Conservation (phyloP, 2,797 vertebrate genomes). For the Notoglanidium macrostoma region DNA sequence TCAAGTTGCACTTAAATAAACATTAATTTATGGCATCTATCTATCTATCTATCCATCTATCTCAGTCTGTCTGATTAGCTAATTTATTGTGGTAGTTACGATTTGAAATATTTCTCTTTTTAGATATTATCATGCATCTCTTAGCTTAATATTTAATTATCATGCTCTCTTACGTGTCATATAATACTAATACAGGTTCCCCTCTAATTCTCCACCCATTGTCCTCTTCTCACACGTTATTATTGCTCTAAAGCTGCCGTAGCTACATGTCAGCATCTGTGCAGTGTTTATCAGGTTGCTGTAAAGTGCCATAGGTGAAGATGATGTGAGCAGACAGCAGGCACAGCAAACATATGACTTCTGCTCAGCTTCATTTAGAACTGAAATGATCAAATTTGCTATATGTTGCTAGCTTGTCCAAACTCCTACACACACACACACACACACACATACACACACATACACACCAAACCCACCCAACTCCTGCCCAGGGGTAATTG, state of each 20-base stretch:
- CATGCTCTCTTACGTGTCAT: background rate
- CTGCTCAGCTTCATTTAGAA: constrained; percentile 28
- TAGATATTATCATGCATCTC: background rate
- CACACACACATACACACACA: background rate
- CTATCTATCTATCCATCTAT: background rate
- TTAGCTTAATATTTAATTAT: background rate
- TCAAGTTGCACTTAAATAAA: constrained; percentile 1
- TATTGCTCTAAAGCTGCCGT: background rate
- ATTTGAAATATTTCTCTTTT: background rate
- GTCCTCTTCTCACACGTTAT: background rate
- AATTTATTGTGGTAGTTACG: background rate
- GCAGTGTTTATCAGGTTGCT: background rate
- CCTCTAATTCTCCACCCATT: background rate
- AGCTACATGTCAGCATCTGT: background rate
- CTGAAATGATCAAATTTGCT: constrained; percentile 13
- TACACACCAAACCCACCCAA: constrained; percentile 7
- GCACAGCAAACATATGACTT: background rate
- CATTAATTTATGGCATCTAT: background rate
- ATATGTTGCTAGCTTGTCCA: background rate
- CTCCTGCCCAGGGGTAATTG: constrained; percentile 57
- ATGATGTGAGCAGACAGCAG: constrained; percentile 10
- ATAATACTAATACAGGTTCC: background rate
- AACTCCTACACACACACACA: constrained; percentile 40
- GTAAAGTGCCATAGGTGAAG: background rate
- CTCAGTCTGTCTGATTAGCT: background rate